Percentiles rank a stretch among this genome's conserved stretches.
Conservation (phyloP, 2,113 vertebrate species). For the Brachionichthys hirsutus region DNA sequence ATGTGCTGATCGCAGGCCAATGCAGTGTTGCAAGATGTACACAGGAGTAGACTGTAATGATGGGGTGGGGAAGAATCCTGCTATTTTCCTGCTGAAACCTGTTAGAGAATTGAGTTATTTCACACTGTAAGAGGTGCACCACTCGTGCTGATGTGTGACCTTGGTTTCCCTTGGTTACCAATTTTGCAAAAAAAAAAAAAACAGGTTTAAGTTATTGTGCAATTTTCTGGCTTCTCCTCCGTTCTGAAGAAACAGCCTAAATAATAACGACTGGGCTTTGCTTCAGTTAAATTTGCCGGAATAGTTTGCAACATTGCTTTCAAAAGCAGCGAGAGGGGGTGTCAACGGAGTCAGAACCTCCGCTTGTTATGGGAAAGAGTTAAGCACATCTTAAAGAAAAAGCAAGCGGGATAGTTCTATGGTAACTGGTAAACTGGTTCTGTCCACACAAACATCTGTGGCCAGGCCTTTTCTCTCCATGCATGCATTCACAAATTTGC, state of each 20-base stretch:
- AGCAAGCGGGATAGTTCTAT: slow-evolving; percentile 15
- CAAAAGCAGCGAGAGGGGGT: slow-evolving; percentile 2
- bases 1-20: slow-evolving; percentile 28
- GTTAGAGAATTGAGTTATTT: slow-evolving; percentile 32
- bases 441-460: slow-evolving; percentile 50
- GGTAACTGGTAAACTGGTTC: slow-evolving; percentile 48
- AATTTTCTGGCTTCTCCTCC: slow-evolving; percentile 3
- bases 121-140: slow-evolving; percentile 3
- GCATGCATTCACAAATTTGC: slow-evolving; percentile 62
- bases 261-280: background rate
- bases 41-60: background rate
- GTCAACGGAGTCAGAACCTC: background rate
- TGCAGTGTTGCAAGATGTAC: background rate
- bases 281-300: slow-evolving; percentile 3
- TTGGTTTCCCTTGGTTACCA: slow-evolving; percentile 52
- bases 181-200: slow-evolving; percentile 21
- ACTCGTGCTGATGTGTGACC: slow-evolving; percentile 33
- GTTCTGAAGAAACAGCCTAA: slow-evolving; percentile 4
- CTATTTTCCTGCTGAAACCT: slow-evolving; percentile 16
- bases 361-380: slow-evolving; percentile 1
- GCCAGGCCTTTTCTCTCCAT: slow-evolving; percentile 31
- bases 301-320: slow-evolving; percentile 5
- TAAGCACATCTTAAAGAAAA: background rate
- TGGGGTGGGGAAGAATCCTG: background rate
- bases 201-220: slow-evolving; percentile 29